Conservation (phyloP, 2,797 vertebrate genomes). For the Gymnothorax reevesii region DNA sequence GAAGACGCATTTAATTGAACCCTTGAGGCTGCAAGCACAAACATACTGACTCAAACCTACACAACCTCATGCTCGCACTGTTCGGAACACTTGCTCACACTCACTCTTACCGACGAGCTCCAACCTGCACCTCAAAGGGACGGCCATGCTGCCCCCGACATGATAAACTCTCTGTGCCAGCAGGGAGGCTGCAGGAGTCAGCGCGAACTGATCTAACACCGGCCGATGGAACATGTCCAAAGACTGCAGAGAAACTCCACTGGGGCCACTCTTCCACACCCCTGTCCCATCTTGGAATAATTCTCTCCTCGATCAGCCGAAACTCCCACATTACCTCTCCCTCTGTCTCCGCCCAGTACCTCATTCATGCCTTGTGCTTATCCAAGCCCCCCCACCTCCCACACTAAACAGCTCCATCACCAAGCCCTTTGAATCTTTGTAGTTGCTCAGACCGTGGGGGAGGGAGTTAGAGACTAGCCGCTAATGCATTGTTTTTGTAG, state of each 20-base stretch:
- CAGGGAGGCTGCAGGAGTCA: constrained; percentile 59
- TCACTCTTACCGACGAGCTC: constrained; percentile 71
- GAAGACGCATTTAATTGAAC: background rate
- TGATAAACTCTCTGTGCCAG: constrained; percentile 72
- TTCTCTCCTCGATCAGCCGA: constrained; percentile 46
- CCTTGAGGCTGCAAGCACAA: background rate
- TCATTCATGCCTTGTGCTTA: no score
- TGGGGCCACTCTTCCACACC: constrained; percentile 8
- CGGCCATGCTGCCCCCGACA: constrained; percentile 73
- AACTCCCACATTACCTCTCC: constrained; percentile 22
- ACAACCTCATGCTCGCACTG: background rate
- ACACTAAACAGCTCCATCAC: constrained; percentile 33
- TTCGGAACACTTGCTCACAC: background rate
- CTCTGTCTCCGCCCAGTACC: background rate
- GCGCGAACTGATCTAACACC: constrained; percentile 48
- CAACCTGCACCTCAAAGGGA: constrained; percentile 71
- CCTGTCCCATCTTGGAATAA: constrained; percentile 30
- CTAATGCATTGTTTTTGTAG: constrained; percentile 39
- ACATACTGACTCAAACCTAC: background rate
- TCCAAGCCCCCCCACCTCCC: background rate
- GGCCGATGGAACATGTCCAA: constrained; percentile 58
- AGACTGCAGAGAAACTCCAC: constrained; percentile 12
- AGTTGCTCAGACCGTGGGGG: constrained; percentile 26
- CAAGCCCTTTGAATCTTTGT: constrained; percentile 53
- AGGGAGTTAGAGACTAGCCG: constrained; percentile 39